phyloP scores from a whole-genome alignment of 2,797 vertebrate genomes.

The Cyprinodon diabolis region DNA sequence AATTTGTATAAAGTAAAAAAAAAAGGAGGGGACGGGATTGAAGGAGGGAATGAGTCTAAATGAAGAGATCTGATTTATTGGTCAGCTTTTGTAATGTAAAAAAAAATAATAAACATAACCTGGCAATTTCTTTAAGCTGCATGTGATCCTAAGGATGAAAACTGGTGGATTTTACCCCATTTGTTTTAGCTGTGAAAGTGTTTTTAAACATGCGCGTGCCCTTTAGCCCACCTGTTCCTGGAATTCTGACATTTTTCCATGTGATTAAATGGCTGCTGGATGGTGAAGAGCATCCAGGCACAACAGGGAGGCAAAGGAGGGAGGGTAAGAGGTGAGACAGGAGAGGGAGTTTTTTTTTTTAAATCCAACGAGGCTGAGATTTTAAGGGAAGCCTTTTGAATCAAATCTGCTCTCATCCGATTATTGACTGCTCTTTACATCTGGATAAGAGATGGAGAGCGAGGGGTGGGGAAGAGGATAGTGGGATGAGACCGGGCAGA shows the following conservation, averaged over 20 bases:
- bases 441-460: constrained; percentile 80
- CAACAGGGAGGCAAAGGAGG: constrained; percentile 28
- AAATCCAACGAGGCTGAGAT: constrained; percentile 84
- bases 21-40: constrained; percentile 60
- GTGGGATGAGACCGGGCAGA: constrained; percentile 62
- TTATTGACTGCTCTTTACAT: constrained; percentile 87
- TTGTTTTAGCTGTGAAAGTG: constrained; percentile 58
- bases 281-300: constrained; percentile 63
- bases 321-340: constrained; percentile 57
- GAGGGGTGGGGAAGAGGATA: constrained; percentile 66
- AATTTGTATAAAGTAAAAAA: constrained; percentile 82
- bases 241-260: constrained; percentile 62
- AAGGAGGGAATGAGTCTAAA: constrained; percentile 60
- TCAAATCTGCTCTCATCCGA: constrained; percentile 86
- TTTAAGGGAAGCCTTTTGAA: constrained; percentile 84
- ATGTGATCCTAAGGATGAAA: constrained; percentile 34
- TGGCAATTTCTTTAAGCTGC: constrained; percentile 12
- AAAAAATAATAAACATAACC: constrained; percentile 11
- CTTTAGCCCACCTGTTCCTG: constrained; percentile 65
- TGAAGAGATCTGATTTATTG: constrained; percentile 57
- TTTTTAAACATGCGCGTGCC: constrained; percentile 54
- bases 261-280: constrained; percentile 71
- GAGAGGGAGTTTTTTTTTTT: constrained; percentile 72
- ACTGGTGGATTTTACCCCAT: constrained; percentile 50
- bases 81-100: constrained; percentile 7